Evolutionary conservation across 2,888 invertebrate species (phyloP), one percentile per base, ranked within the genome.

Genomic region (Machimus rusticus): DNA sequence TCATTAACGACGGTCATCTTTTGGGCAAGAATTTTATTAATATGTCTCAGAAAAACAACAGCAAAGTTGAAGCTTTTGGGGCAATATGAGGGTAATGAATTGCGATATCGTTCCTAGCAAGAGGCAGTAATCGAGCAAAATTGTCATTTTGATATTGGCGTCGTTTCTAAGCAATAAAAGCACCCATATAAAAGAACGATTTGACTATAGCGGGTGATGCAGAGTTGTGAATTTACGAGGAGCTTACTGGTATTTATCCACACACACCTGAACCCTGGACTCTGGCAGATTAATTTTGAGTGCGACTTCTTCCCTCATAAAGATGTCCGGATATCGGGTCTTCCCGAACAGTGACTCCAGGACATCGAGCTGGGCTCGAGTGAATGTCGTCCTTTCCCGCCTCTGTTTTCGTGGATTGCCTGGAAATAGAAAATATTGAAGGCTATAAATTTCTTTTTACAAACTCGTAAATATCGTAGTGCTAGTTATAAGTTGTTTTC

Each of bases 291-390:
- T 98, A 91, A 99, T 99, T 93, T 99, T 98, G 86, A 98, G 93
- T 0, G 99, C 99, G 66, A 99, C 98, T 93, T 99, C 99, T 91
- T 99, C 99, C 86, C 99, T 93, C 98, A 99, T 98, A 94, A 99
- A 99, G 92, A 99, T 99, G 93, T 99, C 99, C 1, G 99, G 97
- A 94, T 99, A 99, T 90, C 98, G 94, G 5, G 99, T 99, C 93
- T 98, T 99, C 89, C 95, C 95, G 93, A 99, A 99, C 87, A 99
- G 93, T 0, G 96, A 94, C 91, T 99, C 99, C 88, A 99, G 93
- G 16, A 99, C 95, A 92, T 99, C 98, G 88, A 99, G 94, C 91
- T 99, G 99, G 0, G 97, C 96, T 74, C 99, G 94, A 1, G 98
- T 98, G 93, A 99, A 99, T 5, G 99, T 99, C 8, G 99, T 99